Evolutionary conservation across 2,888 invertebrate species (phyloP), one percentile per base, ranked within the genome.

Genomic region (Orgyia antiqua): DNA sequence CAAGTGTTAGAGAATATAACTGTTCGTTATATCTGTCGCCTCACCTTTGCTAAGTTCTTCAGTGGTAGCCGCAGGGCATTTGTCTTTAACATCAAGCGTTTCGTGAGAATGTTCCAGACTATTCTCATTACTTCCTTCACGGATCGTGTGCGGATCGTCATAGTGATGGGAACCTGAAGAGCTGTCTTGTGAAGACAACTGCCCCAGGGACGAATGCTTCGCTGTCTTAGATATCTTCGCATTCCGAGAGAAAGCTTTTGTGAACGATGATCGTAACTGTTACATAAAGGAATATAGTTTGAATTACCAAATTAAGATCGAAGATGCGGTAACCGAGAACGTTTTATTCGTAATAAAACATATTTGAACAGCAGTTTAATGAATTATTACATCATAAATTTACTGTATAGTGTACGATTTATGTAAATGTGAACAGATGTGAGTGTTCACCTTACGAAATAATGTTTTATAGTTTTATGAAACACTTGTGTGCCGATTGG

Each of bases 191-290:
- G 89, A 84, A 51, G 86, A 86, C 55, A 87, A 62, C 50, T 87
- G 87, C 49, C 87, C 84, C 45, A 87, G 77, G 50, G 87, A 87
- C 10, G 87, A 75, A 50, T 87, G 87, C 58, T 87, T 87, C 30
- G 87, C 89, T 28, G 90, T 90, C 87, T 93, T 91, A 47, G 93
- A 88, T 69, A 93, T 92, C 87, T 92, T 92, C 38, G 92, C 92
- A 74, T 92, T 93, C 45, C 95, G 89, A 10, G 96, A 96, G 83
- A 99, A 99, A 10, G 98, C 99, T 83, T 98, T 98, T 52, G 96
- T 97, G 80, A 99, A 98, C 18, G 98, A 98, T 70, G 96, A 97
- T 31, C 98, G 90, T 43, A 99, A 87, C 95, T 90, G 75, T 45
- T 74, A 72, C 45, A 39, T 42, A 55, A 49, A 32, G 12, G 27